Base-by-base conservation (phyloP, 2,888 invertebrate genomes). In the Hypercompe scribonia region DNA sequence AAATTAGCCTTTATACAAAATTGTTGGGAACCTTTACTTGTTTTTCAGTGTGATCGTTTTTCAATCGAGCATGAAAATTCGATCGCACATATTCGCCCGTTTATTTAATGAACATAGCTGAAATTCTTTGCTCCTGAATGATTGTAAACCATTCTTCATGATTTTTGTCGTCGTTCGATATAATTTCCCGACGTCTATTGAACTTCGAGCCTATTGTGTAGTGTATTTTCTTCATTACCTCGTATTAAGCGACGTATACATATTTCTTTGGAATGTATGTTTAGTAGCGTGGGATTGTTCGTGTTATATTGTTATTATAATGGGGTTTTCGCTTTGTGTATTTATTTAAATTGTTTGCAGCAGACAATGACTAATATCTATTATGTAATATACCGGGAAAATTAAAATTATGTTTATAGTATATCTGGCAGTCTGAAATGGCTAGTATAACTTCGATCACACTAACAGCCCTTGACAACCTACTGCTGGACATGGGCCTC, bases 71-170 rank as follows among this genome's bases (percentile, higher is more conserved):
- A 36, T n/a, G 33, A 63, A 50, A 67, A 31, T 46, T 72, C 61
- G n/a, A 28, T 18, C n/a, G 65, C 68, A 68, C 70, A 78, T 74
- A 77, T 75, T 75, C 74, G 71, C 66, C 15, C 63, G 61, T 65
- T 63, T 67, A 65, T 74, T 78, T 77, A 82, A 82, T 81, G 76
- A 83, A 83, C 84, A 78, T 80, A 78, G 80, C 80, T 83, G 54
- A 36, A 42, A 71, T 67, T 64, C 68, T 67, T 79, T 61, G 78
- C 74, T 39, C 65, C 34, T 65, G 50, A 10, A 66, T 72, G 68
- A 73, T 75, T 81, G 61, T 73, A 75, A 75, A 71, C 39, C 68
- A 74, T 31, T 74, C 70, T 71, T 2, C 18, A 39, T 24, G 2
- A 28, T 31, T 24, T 69, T 69, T 61, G 24, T 31, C 24, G 34